Evolutionary conservation across 2,888 invertebrate genomes (phyloP), one percentile per base, ranked within the genome.

Genomic region (Orchesella flavescens): DNA sequence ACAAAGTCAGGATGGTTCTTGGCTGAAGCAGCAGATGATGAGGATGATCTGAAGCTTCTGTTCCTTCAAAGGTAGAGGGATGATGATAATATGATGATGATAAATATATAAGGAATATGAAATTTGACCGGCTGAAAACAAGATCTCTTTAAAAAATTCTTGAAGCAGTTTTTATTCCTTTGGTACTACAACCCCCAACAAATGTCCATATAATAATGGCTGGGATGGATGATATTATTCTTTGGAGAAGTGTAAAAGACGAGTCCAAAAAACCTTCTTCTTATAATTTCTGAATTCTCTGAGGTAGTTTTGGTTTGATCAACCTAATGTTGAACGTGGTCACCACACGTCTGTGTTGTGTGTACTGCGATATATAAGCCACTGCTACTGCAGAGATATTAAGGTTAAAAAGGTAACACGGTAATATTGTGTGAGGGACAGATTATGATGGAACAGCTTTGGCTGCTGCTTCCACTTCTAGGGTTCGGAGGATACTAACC

Each of bases 401-500:
- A 44, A 44, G n/a, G n/a, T 44, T 9, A 44, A 7, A 44, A 44
- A 44, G 7, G 44, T 24, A 23, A 44, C 34, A n/a, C n/a, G n/a
- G n/a, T n/a, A n/a, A n/a, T n/a, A 10, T 9, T 49, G 23, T 23
- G 43, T 13, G 57, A 53, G 73, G 44, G 49, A 19, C 43, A 43
- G 57, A 34, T 19, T 23, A 34, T 55, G 57, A 72, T 72, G 57
- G 44, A 44, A 44, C 71, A 69, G 21, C 44, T 68, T 43, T 49
- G n/a, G 61, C 73, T 61, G 61, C n/a, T 81, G 69, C 72, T 65
- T 72, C 66, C 72, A 77, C 83, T 76, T 66, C 83, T 72, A 61
- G 43, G 72, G 71, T 72, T 61, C 46, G 59, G 72, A 77, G 61
- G 72, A 83, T 72, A 83, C 83, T 83, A 83, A 83, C 65, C 19